Evolutionary conservation across 2,888 invertebrate genomes (phyloP), one percentile per base, ranked within the genome.

Genomic region (Lasioglossum lativentre): DNA sequence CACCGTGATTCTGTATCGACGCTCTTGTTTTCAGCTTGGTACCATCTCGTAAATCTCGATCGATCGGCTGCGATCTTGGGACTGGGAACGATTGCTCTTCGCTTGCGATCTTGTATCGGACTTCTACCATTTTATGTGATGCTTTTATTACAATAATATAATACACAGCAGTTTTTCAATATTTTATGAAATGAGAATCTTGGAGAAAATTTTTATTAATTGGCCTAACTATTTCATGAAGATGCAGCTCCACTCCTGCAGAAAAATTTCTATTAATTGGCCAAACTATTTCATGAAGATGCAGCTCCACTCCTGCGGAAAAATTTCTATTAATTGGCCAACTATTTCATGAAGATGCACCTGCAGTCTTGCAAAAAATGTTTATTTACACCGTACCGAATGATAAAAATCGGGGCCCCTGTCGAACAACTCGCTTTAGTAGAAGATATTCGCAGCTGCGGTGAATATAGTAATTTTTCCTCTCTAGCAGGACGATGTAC

Each of bases 1-100:
- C 38, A 79, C 76, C 42, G 47, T 42, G 42, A 45, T 4, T 59
- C 68, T 59, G 70, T 75, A 83, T 86, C 80, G 66, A 72, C 56
- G 77, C 68, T 82, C 78, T 85, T 81, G 59, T 81, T 75, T 74
- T 68, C 75, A 72, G 47, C 42, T 47, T n/a, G 3, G 56, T 4
- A 3, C 0, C 12, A 1, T 16, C 63, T 56, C 66, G 23, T 16
- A 34, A 66, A 42, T 71, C 40, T 77, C 6, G 34, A 52, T 83
- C 34, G 66, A 68, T 23, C 66, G 19, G 1, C 19, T 4, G 8
- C 3, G 66, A 38, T 34, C 34, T 8, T 34, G 4, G 19, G 23
- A 23, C 8, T 0, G 23, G 1, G 34, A 66, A 66, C 30, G 4
- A 30, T 23, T 1, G 19, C 4, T 10, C 10, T 19, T 10, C 12